phyloP scores from a whole-genome alignment of 2,888 invertebrate genomes.

The Nudaria mundana region DNA sequence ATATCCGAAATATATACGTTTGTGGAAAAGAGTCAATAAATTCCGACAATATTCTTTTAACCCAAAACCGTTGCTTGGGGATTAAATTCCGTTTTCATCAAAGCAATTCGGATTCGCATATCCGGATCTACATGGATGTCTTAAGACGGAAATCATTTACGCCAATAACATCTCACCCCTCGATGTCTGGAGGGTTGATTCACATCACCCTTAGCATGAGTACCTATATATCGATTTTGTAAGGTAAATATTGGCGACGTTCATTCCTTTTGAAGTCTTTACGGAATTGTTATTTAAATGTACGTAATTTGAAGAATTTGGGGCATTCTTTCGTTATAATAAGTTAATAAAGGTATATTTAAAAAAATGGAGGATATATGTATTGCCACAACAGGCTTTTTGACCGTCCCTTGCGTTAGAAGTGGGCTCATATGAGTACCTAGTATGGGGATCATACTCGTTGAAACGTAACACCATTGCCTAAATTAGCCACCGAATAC shows the following conservation, averaged over 20 bases:
- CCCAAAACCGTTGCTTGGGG: neutral
- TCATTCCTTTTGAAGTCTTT: conserved; percentile 36
- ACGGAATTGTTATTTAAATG: conserved; percentile 32
- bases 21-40: neutral
- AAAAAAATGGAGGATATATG: too few relatives aligned
- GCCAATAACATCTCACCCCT: conserved; percentile 49
- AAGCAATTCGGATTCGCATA: neutral
- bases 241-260: conserved; percentile 54
- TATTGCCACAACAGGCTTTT: too few relatives aligned
- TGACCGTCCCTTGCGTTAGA: too few relatives aligned
- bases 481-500: too few relatives aligned
- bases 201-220: conserved; percentile 46
- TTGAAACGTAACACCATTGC: too few relatives aligned
- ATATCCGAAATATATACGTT: too few relatives aligned
- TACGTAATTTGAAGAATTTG: too few relatives aligned
- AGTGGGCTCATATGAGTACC: too few relatives aligned
- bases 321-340: too few relatives aligned
- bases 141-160: conserved; percentile 65
- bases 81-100: neutral
- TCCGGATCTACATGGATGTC: conserved; percentile 35
- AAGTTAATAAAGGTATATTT: too few relatives aligned
- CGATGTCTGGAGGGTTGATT: conserved; percentile 38
- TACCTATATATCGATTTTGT: conserved; percentile 61
- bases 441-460: too few relatives aligned
- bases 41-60: neutral